Conservation (phyloP, 1,140 invertebrate species). For the Sycophaga agraensis region DNA sequence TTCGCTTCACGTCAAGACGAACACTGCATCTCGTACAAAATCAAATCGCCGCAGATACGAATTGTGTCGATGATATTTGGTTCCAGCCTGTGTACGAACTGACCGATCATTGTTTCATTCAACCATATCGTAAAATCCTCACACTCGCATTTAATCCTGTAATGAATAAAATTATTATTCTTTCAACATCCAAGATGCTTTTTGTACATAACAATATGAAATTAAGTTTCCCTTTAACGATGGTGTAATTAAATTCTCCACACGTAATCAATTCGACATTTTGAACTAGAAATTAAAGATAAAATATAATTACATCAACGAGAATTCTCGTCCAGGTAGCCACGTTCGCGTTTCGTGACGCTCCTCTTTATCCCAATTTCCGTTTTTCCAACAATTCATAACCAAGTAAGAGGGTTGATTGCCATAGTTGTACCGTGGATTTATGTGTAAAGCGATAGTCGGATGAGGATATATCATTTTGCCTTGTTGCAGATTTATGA, state of each 20-base stretch:
- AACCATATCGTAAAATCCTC: constrained; percentile 50
- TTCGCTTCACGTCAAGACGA: background rate
- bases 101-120: constrained; percentile 48
- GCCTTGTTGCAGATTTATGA: constrained; percentile 68
- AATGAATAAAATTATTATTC: constrained; percentile 16
- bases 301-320: constrained; percentile 44
- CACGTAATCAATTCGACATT: no score
- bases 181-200: background rate
- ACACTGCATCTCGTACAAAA: constrained; percentile 35
- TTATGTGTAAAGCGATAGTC: constrained; percentile 65
- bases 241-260: no score
- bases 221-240: no score
- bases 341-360: constrained; percentile 50
- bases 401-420: constrained; percentile 46
- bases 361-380: constrained; percentile 52
- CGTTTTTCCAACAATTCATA: constrained; percentile 55
- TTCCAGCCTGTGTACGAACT: constrained; percentile 49
- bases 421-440: constrained; percentile 62
- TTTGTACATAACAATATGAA: background rate
- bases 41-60: constrained; percentile 50
- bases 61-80: constrained; percentile 44
- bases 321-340: constrained; percentile 53
- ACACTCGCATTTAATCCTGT: constrained; percentile 46
- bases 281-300: no score
- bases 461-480: constrained; percentile 66